phyloP scores from a whole-genome alignment of 2,888 invertebrate genomes.

The Hydrotaea diabolus region DNA sequence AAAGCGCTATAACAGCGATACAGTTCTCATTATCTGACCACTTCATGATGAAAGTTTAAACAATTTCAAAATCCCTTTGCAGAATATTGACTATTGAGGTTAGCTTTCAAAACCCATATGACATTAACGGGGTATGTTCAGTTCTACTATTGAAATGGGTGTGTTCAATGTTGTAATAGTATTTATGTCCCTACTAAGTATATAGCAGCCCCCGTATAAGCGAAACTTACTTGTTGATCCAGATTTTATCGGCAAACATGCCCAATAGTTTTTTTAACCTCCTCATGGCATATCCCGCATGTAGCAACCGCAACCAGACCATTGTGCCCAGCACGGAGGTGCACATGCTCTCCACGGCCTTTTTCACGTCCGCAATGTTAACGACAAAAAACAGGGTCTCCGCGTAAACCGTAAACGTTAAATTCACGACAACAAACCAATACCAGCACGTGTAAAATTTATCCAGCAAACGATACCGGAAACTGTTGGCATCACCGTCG shows the following conservation, averaged over 20 bases:
- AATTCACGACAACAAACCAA: neutral
- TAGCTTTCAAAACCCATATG: too few relatives aligned
- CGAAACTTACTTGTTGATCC: slow-evolving; percentile 46
- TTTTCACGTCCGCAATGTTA: slow-evolving; percentile 32
- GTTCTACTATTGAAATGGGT: too few relatives aligned
- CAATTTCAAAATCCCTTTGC: too few relatives aligned
- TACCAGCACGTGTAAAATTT: neutral
- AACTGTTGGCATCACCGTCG: slow-evolving; percentile 4
- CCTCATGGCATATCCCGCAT: neutral
- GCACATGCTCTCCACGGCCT: slow-evolving; percentile 45
- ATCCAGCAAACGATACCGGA: neutral
- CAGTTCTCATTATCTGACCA: too few relatives aligned
- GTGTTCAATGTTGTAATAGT: too few relatives aligned
- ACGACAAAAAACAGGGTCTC: slow-evolving; percentile 27
- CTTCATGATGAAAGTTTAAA: too few relatives aligned
- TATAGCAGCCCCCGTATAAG: too few relatives aligned
- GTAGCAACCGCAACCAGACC: slow-evolving; percentile 13
- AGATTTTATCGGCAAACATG: slow-evolving; percentile 39
- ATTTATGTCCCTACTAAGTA: too few relatives aligned
- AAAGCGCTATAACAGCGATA: too few relatives aligned
- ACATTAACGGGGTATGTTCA: too few relatives aligned
- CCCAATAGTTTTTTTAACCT: neutral
- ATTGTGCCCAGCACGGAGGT: slow-evolving; percentile 33
- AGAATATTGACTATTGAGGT: too few relatives aligned
- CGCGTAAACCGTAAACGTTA: neutral